Evolutionary conservation across 2,797 vertebrate species (phyloP).

Genomic region (Yasuhikotakia modesta): DNA sequence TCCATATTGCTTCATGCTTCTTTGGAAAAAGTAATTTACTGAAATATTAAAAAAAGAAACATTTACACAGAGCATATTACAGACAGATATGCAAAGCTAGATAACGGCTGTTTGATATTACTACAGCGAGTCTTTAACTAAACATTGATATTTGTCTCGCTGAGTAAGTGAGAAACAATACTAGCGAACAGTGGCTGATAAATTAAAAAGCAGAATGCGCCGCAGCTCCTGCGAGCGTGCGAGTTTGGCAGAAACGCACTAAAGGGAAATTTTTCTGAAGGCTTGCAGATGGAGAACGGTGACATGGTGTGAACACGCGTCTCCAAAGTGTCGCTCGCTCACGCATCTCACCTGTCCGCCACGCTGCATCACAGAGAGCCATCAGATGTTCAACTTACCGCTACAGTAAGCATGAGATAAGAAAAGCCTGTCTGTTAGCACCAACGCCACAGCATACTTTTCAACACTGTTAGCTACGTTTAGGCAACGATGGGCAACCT

Average conservation of each 20-base stretch:
- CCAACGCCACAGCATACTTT: conserved; percentile 37
- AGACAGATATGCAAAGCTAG: conserved; percentile 5
- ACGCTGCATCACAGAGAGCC: conserved; percentile 71
- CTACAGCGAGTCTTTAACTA: conserved; percentile 30
- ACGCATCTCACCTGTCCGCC: conserved; percentile 82
- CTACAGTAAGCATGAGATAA: conserved; percentile 79
- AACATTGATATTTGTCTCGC: conserved; percentile 34
- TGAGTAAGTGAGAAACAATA: conserved; percentile 41
- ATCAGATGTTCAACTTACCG: conserved; percentile 82
- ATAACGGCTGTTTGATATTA: conserved; percentile 31
- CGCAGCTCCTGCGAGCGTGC: conserved; percentile 47
- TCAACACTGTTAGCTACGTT: conserved; percentile 46
- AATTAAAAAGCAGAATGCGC: conserved; percentile 40
- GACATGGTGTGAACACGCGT: conserved; percentile 78
- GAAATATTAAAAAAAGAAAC: conserved; percentile 13
- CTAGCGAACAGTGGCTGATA: conserved; percentile 43
- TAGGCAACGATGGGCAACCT: conserved; percentile 50
- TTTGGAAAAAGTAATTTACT: conserved; percentile 23
- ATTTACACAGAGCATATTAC: neutral
- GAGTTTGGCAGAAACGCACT: conserved; percentile 56
- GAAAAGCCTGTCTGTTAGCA: conserved; percentile 60
- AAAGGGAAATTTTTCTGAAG: conserved; percentile 62
- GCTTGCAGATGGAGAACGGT: conserved; percentile 79
- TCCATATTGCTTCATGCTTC: conserved; percentile 30
- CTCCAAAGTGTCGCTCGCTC: conserved; percentile 75